Percentiles rank a stretch among this genome's conserved stretches.
Conservation (phyloP, 1,140 invertebrate species). For the Ylistrum balloti region DNA sequence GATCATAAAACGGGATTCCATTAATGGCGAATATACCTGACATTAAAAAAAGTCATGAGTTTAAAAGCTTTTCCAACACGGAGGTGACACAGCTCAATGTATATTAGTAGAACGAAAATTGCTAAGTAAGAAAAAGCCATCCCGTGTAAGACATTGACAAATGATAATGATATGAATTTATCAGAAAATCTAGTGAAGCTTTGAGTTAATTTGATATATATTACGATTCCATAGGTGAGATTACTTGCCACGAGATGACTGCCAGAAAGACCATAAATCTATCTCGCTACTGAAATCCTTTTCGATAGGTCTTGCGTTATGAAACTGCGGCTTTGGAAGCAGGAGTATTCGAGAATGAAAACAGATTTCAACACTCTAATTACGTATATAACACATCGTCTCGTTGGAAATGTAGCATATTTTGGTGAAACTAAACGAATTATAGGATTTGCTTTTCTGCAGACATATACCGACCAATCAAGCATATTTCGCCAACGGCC, state of each 20-base stretch:
- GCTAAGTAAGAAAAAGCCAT: not conserved
- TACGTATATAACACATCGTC: not conserved
- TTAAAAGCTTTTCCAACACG: not conserved
- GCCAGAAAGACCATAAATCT: not conserved
- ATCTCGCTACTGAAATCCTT: not conserved
- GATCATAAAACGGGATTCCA: not conserved
- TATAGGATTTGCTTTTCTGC: not conserved
- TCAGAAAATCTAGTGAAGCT: not conserved
- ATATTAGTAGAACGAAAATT: not conserved
- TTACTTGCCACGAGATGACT: not conserved
- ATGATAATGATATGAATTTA: not conserved
- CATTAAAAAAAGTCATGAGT: no score
- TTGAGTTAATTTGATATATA: not conserved
- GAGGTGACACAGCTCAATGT: not conserved
- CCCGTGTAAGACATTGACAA: not conserved
- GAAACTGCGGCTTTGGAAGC: not conserved
- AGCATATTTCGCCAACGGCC: not conserved
- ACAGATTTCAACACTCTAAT: constrained; percentile 5
- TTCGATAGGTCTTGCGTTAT: not conserved
- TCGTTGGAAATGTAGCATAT: not conserved
- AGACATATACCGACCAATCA: not conserved
- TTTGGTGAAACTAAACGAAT: constrained; percentile 1
- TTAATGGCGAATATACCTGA: not conserved
- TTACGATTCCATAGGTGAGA: not conserved
- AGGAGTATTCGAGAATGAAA: not conserved